These are phyloP conservation scores for Peromyscus maniculatus DNA, from an alignment of 2,113 vertebrate species.

Conservation along the genomic window DNA sequence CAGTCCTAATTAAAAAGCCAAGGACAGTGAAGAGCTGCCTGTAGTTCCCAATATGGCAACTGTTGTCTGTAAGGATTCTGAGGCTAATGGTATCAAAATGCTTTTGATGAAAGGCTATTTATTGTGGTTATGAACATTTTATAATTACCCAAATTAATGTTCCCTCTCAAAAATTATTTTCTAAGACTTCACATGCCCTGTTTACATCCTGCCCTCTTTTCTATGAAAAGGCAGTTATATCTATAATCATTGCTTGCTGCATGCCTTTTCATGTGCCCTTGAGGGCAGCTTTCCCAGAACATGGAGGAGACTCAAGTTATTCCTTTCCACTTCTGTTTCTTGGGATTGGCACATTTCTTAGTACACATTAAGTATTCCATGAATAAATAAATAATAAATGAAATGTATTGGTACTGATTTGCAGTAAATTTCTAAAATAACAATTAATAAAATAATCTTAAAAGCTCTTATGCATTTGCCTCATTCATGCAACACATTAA, in stretches of 20 bases:
- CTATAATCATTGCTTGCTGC: neutral
- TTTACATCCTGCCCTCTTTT: neutral
- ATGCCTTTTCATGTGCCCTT: neutral
- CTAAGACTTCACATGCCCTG: neutral
- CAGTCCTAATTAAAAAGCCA: neutral
- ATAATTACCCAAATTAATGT: constrained; percentile 21
- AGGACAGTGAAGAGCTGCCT: neutral
- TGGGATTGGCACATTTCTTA: neutral
- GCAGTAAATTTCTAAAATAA: neutral
- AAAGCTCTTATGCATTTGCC: neutral
- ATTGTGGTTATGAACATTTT: constrained; percentile 9
- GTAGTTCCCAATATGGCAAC: neutral
- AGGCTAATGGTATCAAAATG: neutral
- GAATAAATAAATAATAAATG: neutral
- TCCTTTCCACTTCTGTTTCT: neutral
- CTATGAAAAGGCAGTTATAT: constrained; percentile 6
- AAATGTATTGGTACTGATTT: neutral
- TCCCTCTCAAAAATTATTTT: neutral
- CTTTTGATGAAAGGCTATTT: constrained; percentile 2
- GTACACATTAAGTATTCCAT: neutral
- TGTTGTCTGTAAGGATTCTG: neutral
- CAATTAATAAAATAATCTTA: neutral
- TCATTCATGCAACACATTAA: neutral
- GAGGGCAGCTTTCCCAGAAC: neutral
- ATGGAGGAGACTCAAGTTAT: neutral